Conservation (phyloP, 2,888 invertebrate species). For the Phasia obesa region DNA sequence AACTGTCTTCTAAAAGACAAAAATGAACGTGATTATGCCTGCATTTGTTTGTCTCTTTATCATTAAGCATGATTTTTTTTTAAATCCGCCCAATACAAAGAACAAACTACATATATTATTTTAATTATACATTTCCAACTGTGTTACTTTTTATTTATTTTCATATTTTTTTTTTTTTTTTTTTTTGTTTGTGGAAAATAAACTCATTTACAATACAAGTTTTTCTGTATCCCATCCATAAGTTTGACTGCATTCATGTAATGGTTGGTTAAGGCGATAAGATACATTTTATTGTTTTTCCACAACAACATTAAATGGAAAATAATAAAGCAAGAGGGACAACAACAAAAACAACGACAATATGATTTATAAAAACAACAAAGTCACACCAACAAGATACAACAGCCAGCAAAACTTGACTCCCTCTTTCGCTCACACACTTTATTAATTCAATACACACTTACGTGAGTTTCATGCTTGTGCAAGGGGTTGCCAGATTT, state of each 20-base stretch:
- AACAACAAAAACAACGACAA: constrained; percentile 38
- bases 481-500: background rate
- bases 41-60: too few relatives aligned
- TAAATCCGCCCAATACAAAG: background rate
- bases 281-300: constrained; percentile 48
- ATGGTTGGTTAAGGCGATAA: constrained; percentile 65
- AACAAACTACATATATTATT: background rate
- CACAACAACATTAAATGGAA: constrained; percentile 47
- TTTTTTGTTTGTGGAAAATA: background rate
- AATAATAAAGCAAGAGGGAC: constrained; percentile 45
- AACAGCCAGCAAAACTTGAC: constrained; percentile 43
- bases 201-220: constrained; percentile 59
- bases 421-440: background rate
- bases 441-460: background rate
- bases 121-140: constrained; percentile 63
- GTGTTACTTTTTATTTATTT: constrained; percentile 46
- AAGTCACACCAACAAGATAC: constrained; percentile 39
- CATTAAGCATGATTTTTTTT: background rate
- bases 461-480: constrained; percentile 31
- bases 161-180: background rate
- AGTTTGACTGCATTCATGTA: constrained; percentile 63
- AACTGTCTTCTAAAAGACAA: too few relatives aligned
- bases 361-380: constrained; percentile 44
- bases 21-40: too few relatives aligned
- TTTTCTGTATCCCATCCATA: constrained; percentile 54